Evolutionary conservation across 2,888 invertebrate species (phyloP), one percentile per base, ranked within the genome.

Genomic region (Chorisops tibialis): DNA sequence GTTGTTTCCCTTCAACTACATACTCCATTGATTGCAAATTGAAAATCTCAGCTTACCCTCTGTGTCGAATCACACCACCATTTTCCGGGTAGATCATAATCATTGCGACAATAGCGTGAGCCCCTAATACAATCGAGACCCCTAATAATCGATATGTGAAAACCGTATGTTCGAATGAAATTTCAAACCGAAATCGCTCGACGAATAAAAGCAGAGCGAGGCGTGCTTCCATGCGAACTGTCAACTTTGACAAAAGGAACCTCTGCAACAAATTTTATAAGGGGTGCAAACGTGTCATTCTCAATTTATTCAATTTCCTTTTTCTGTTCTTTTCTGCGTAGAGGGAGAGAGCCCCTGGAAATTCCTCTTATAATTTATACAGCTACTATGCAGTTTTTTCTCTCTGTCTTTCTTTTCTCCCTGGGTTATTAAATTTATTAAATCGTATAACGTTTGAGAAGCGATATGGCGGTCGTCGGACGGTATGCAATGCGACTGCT

Each of bases 211-310:
- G 30, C 43, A 43, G 24, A 56, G n/a, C n/a, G 43, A 56, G 56
- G 56, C 56, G 56, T 56, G 56, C 24, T 56, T 43, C 24, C 43
- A 30, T 56, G 56, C 56, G 43, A 56, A 56, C 56, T 56, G 56
- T 56, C 56, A 56, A 56, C 56, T 18, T 43, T 24, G 43, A 56
- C 56, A 56, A 56, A 56, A 56, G 56, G 45, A 56, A 35, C 22
- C 30, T 45, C 56, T 43, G 56, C 56, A 43, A 43, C 50, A 24
- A 19, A 9, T 21, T 18, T 11, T 2, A 22, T 14, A 37, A 39
- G 39, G 52, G 41, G 41, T 38, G 52, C 52, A 52, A 52, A 38
- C 52, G 52, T 52, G 52, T 52, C 52, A 52, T 56, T 54, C 30
- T 2, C 30, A 30, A 7, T n/a, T n/a, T n/a, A n/a, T n/a, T n/a